These are phyloP conservation scores for Xanthorhoe designata DNA, from an alignment of 2,888 invertebrate species.

Conservation along the genomic window DNA sequence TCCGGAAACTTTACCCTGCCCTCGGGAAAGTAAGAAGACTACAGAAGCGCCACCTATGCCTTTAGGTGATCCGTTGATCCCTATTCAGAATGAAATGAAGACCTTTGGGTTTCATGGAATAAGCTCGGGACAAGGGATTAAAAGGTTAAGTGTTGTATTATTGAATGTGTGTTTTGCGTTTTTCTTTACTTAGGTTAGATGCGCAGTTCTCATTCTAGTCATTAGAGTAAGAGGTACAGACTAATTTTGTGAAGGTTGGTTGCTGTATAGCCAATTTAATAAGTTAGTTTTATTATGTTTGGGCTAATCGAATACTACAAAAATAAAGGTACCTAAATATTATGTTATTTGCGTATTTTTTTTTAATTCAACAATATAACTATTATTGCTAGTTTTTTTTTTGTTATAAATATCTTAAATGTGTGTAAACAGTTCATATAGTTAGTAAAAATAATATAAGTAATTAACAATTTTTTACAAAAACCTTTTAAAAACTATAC, in stretches of 20 bases:
- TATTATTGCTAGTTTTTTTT: too few species aligned
- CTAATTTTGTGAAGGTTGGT: slow-evolving; percentile 56
- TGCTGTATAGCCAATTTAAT: slow-evolving; percentile 42
- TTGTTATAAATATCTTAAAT: too few species aligned
- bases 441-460: too few species aligned
- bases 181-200: slow-evolving; percentile 68
- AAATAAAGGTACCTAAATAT: too few species aligned
- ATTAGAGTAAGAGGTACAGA: slow-evolving; percentile 69
- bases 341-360: too few species aligned
- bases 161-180: slow-evolving; percentile 69
- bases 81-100: slow-evolving; percentile 81
- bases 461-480: not conserved
- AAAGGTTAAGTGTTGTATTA: slow-evolving; percentile 55
- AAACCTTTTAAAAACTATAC: slow-evolving; percentile 30
- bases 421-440: too few species aligned
- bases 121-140: slow-evolving; percentile 55
- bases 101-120: slow-evolving; percentile 74
- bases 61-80: slow-evolving; percentile 74
- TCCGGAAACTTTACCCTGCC: slow-evolving; percentile 76
- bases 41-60: slow-evolving; percentile 67
- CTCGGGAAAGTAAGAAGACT: slow-evolving; percentile 67
- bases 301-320: too few species aligned
- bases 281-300: too few species aligned
- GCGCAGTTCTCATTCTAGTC: slow-evolving; percentile 57
- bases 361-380: too few species aligned